phyloP scores from a whole-genome alignment of 2,888 invertebrate genomes.

The Pasiphila rectangulata region DNA sequence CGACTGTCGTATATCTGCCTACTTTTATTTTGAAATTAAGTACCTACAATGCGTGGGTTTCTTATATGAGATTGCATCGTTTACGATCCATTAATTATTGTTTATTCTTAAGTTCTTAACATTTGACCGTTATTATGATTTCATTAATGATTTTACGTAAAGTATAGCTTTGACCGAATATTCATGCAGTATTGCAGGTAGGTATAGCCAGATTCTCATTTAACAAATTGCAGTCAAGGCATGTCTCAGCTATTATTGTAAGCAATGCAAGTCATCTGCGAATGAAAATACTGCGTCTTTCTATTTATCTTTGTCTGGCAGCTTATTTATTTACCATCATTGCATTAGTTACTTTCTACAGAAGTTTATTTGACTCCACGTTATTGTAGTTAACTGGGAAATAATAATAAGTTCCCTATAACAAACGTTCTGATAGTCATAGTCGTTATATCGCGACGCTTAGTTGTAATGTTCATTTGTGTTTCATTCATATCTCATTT shows the following conservation, averaged over 20 bases:
- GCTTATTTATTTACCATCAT: constrained; percentile 29
- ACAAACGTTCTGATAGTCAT: not conserved
- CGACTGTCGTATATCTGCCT: constrained; percentile 6
- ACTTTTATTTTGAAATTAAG: constrained; percentile 13
- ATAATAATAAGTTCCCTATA: constrained; percentile 19
- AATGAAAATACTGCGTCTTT: constrained; percentile 34
- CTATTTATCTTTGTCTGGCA: constrained; percentile 38
- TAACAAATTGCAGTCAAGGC: constrained; percentile 47
- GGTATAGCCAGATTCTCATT: constrained; percentile 27
- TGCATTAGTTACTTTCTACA: constrained; percentile 20
- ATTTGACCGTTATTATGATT: constrained; percentile 15
- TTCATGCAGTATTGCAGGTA: too few relatives aligned
- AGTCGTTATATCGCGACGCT: not conserved
- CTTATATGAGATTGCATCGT: constrained; percentile 11
- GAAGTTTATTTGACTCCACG: constrained; percentile 8
- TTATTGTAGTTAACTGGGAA: constrained; percentile 5
- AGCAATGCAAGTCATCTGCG: constrained; percentile 40
- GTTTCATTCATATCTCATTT: too few relatives aligned
- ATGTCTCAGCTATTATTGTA: constrained; percentile 53
- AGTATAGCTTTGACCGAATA: too few relatives aligned
- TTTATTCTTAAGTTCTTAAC: constrained; percentile 19
- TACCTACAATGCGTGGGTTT: constrained; percentile 17
- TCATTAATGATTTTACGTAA: constrained; percentile 22
- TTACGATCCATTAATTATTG: constrained; percentile 15
- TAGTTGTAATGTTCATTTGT: too few relatives aligned